A percentile compares a stretch with the other conserved stretches of the same genome.
These are phyloP conservation scores for Dryocosmus kuriphilus DNA, from an alignment of 2,888 invertebrate genomes.

Conservation along the genomic window DNA sequence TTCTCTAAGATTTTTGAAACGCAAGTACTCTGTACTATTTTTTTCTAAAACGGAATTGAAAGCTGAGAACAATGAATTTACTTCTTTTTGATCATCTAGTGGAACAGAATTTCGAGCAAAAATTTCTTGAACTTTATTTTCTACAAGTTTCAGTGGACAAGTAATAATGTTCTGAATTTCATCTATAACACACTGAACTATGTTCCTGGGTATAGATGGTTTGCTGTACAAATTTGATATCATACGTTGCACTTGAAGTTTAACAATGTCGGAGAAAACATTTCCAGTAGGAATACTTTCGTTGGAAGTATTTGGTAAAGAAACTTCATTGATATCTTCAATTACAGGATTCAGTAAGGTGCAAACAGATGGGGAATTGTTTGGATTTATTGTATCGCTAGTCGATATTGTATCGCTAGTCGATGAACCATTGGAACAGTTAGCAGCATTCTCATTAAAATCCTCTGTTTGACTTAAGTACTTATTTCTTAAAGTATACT, in stretches of 20 bases:
- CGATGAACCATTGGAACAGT: too few relatives aligned
- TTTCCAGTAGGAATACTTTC: background rate
- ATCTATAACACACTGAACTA: too few relatives aligned
- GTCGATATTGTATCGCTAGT: too few relatives aligned
- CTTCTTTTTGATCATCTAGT: background rate
- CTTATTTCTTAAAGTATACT: background rate
- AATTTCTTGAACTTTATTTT: constrained; percentile 14
- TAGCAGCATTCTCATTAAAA: background rate
- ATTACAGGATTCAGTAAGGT: background rate
- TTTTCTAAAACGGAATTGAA: background rate
- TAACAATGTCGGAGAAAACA: background rate
- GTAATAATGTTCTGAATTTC: background rate
- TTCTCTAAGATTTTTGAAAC: constrained; percentile 8
- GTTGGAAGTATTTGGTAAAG: background rate
- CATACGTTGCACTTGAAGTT: background rate
- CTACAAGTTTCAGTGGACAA: background rate
- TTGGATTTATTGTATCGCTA: too few relatives aligned
- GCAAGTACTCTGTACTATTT: background rate
- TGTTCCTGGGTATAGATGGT: too few relatives aligned
- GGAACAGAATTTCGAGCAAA: background rate
- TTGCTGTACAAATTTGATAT: too few relatives aligned
- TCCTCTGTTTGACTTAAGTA: background rate
- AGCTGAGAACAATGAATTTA: background rate
- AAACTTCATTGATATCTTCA: background rate
- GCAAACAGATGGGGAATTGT: too few relatives aligned